phyloP scores from a whole-genome alignment of 2,797 vertebrate species.

The Gadopsis marmoratus region DNA sequence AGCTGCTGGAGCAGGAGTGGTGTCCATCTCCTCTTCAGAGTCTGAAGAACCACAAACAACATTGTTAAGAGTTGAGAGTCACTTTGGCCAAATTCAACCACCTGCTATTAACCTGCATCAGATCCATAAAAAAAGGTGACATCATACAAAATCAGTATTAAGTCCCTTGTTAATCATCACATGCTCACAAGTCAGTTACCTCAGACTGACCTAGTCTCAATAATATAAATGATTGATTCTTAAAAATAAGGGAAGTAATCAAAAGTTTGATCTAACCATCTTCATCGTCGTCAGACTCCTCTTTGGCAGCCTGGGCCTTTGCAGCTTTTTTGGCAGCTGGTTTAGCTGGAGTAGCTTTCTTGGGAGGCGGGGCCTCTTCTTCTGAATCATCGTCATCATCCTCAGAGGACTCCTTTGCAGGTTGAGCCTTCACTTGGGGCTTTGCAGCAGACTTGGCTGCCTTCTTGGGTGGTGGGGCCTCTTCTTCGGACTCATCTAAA shows the following conservation, averaged over 20 bases:
- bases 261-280: constrained; percentile 57
- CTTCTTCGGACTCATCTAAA: constrained; percentile 80
- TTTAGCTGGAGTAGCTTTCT: constrained; percentile 64
- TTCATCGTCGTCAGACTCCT: constrained; percentile 73
- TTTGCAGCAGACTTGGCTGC: constrained; percentile 57
- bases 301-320: constrained; percentile 70
- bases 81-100: accelerated
- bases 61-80: accelerated
- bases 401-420: constrained; percentile 57
- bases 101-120: constrained; percentile 36
- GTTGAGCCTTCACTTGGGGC: constrained; percentile 37
- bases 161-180: constrained; percentile 85
- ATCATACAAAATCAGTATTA: constrained; percentile 82
- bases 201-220: neutral
- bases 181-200: neutral
- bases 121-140: constrained; percentile 57
- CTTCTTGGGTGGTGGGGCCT: constrained; percentile 80
- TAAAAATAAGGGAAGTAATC: neutral
- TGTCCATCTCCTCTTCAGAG: constrained; percentile 95
- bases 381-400: constrained; percentile 59
- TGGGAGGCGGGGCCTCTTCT: constrained; percentile 74
- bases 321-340: constrained; percentile 52
- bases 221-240: neutral
- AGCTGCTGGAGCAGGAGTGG: constrained; percentile 78
- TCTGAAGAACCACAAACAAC: constrained; percentile 76